These are phyloP conservation scores for Trissolcus basalis DNA, from an alignment of 1,140 invertebrate species.

Conservation along the genomic window DNA sequence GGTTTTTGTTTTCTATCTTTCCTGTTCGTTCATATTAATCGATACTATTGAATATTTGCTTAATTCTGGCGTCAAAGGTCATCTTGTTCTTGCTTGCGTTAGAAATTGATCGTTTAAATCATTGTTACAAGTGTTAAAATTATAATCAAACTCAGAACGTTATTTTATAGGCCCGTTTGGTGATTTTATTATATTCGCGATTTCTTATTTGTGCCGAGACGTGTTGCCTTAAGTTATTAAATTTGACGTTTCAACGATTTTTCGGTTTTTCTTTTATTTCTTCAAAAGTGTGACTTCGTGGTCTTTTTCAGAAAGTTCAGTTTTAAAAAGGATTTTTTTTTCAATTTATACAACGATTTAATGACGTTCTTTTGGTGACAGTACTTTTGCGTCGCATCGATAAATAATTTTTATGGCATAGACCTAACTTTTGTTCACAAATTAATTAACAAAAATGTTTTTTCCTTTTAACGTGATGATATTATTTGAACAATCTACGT, in stretches of 20 bases:
- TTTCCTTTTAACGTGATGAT: neutral
- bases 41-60: slow-evolving; percentile 54
- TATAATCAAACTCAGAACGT: neutral
- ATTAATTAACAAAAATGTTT: neutral
- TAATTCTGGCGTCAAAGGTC: slow-evolving; percentile 50
- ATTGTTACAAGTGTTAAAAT: slow-evolving; percentile 7
- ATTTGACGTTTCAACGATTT: no score
- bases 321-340: slow-evolving; percentile 9
- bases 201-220: no score
- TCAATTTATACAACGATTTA: slow-evolving; percentile 20
- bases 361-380: slow-evolving; percentile 6
- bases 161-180: slow-evolving; percentile 26
- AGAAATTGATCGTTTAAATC: slow-evolving; percentile 16
- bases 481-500: neutral
- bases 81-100: slow-evolving; percentile 31
- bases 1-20: slow-evolving; percentile 45
- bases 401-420: slow-evolving; percentile 4
- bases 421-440: neutral
- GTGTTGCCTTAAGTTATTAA: no score
- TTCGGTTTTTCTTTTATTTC: neutral
- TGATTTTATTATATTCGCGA: slow-evolving; percentile 26
- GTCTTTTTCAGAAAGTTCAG: neutral
- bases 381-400: slow-evolving; percentile 29
- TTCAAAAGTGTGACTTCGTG: neutral
- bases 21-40: slow-evolving; percentile 49